phyloP scores from a whole-genome alignment of 2,113 vertebrate genomes.

The Piaya cayana region DNA sequence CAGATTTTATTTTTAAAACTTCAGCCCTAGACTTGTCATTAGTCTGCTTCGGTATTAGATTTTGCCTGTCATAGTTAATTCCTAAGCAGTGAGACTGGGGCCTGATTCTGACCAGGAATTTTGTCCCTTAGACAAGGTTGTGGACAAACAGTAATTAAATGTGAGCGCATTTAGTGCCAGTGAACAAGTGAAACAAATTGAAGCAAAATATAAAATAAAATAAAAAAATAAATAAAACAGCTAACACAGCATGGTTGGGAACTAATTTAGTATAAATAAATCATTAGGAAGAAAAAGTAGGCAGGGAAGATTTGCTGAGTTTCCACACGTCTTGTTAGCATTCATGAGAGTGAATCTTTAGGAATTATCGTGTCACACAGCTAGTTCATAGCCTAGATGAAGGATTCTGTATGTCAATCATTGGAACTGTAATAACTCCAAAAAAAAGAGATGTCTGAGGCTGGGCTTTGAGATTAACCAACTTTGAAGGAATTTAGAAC shows the following conservation, averaged over 20 bases:
- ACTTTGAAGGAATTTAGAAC: slow-evolving; percentile 41
- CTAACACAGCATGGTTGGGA: not conserved
- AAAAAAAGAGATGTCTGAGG: slow-evolving; percentile 52
- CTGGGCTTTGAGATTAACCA: slow-evolving; percentile 53
- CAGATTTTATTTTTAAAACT: not conserved
- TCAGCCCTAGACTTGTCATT: not conserved
- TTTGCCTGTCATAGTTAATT: not conserved
- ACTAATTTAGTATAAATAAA: not conserved
- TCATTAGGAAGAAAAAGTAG: slow-evolving; percentile 29
- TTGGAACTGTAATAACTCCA: slow-evolving; percentile 10
- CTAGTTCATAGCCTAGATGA: slow-evolving; percentile 59
- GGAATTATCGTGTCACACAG: slow-evolving; percentile 58
- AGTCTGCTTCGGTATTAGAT: not conserved
- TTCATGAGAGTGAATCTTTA: slow-evolving; percentile 43
- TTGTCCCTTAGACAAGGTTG: not conserved
- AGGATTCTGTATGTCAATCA: slow-evolving; percentile 66
- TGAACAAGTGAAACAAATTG: not conserved
- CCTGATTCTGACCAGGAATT: not conserved
- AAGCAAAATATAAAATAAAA: not conserved
- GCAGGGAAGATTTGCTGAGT: not conserved
- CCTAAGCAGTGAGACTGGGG: not conserved
- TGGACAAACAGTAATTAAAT: not conserved
- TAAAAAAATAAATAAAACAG: not conserved
- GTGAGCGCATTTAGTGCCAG: not conserved
- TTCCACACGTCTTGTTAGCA: slow-evolving; percentile 38